phyloP scores from a whole-genome alignment of 2,888 invertebrate species.

The Napeogenes sylphis region DNA sequence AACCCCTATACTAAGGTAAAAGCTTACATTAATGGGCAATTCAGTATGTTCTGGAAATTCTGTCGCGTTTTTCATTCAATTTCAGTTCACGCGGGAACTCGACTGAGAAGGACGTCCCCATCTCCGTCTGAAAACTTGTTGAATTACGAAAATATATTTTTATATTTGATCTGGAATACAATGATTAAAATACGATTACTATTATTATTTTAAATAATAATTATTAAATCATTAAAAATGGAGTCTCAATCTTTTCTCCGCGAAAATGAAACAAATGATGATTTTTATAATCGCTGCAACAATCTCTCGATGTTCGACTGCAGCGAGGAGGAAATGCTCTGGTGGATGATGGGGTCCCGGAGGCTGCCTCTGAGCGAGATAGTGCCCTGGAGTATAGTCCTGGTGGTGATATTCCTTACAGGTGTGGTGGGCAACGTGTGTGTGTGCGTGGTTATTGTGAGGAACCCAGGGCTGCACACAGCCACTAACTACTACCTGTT shows the following conservation, averaged over 20 bases:
- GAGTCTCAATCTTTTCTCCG: slow-evolving; percentile 61
- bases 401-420: slow-evolving; percentile 87
- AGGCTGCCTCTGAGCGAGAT: slow-evolving; percentile 77
- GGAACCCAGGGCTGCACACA: slow-evolving; percentile 88
- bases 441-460: slow-evolving; percentile 90
- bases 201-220: too few species aligned
- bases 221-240: background rate
- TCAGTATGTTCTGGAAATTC: too few species aligned
- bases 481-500: slow-evolving; percentile 95
- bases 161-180: too few species aligned
- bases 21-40: too few species aligned
- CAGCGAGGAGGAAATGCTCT: slow-evolving; percentile 78
- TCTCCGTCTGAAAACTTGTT: too few species aligned
- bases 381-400: slow-evolving; percentile 81
- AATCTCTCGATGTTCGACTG: slow-evolving; percentile 75
- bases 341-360: slow-evolving; percentile 79
- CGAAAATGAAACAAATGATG: slow-evolving; percentile 59
- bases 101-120: too few species aligned
- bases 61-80: too few species aligned
- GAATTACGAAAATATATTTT: too few species aligned
- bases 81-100: too few species aligned
- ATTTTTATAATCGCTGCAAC: slow-evolving; percentile 67
- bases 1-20: too few species aligned
- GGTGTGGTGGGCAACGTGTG: slow-evolving; percentile 90
- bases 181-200: too few species aligned